Evolutionary conservation across 2,888 invertebrate species (phyloP), one percentile per base, ranked within the genome.

Genomic region (Polymixis lichenea): DNA sequence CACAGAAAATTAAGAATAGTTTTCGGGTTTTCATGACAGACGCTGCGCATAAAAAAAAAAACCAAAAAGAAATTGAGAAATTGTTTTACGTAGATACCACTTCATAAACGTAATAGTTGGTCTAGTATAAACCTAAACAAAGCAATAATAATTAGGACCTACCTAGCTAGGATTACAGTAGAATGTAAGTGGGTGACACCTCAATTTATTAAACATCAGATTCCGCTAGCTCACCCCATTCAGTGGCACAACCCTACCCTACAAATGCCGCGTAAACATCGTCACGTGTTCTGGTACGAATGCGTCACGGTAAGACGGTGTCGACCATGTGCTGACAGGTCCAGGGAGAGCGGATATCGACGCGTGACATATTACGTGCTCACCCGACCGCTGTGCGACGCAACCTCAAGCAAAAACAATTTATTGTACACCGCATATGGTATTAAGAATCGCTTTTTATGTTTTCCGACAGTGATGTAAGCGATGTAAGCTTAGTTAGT

Each of bases 331-430:
- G 65, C 19, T 17, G 75, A 86, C 76, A 73, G 72, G 56, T 73
- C 25, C 58, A 70, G 55, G 51, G 68, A 72, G 73, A 69, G 68
- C 60, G 70, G 71, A 73, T 61, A 71, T 68, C 64, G 49, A 61
- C 72, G 46, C 32, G 28, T 85, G 80, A 83, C 80, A 83, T 83
- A 87, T 85, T 80, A 81, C 83, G 64, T 77, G n/a, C 22, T 17
- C 0, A 56, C 70, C 17, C 11, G 51, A 56, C n/a, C n/a, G n/a
- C n/a, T 6, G 6, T 38, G 9, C 32, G 17, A 73, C 32, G 74
- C 75, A 58, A 80, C 70, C 15, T 38, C 70, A 51, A 15, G 64
- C 38, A 62, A 58, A 70, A 77, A 68, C 81, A 69, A 76, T 77
- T 73, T 67, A 82, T 69, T 58, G 49, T 60, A 53, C 46, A 64